Evolutionary conservation across 2,888 invertebrate genomes (phyloP), one percentile per base, ranked within the genome.

Genomic region (Rhogogaster chlorosoma): DNA sequence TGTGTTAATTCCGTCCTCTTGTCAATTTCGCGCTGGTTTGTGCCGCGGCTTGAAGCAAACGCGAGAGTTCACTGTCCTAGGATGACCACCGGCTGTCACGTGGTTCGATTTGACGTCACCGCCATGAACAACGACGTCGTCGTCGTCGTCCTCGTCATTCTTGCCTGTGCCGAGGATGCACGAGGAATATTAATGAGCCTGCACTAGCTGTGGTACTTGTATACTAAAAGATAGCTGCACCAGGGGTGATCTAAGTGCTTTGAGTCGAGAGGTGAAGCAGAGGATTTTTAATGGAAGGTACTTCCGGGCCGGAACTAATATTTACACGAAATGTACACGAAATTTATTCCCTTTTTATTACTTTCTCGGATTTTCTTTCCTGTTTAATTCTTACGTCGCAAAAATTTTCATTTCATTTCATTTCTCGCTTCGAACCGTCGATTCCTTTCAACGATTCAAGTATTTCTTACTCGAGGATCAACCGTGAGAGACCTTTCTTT

Each of bases 41-140:
- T 32, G 53, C 36, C 22, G 38, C 15, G 36, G 57, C 38, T 80
- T n/a, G 26, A 26, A 26, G 61, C 73, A 67, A 67, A 67, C 18
- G 61, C 29, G 77, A 29, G 83, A 82, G 84, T 87, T 88, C 86
- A 80, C 84, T 82, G 85, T 57, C 73, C 86, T 61, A 73, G 49
- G 38, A 84, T 84, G 73, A 85, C 84, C 85, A 78, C 53, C 45
- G 61, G 15, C 10, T 75, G 22, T 75, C 75, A 64, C 83, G 83
- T 83, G 67, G 67, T 32, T 29, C 29, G 45, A 12, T 26, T 45
- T 83, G 67, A 83, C 83, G 83, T 83, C 83, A 83, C 67, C 45
- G 70, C 22, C 32, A 29, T n/a, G 45, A 70, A 83, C 67, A 36
- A 18, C 22, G 67, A 67, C 36, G 80, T 64, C 78, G 78, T 38